Conservation (phyloP, 2,797 vertebrate genomes). For the Falco concolor region DNA sequence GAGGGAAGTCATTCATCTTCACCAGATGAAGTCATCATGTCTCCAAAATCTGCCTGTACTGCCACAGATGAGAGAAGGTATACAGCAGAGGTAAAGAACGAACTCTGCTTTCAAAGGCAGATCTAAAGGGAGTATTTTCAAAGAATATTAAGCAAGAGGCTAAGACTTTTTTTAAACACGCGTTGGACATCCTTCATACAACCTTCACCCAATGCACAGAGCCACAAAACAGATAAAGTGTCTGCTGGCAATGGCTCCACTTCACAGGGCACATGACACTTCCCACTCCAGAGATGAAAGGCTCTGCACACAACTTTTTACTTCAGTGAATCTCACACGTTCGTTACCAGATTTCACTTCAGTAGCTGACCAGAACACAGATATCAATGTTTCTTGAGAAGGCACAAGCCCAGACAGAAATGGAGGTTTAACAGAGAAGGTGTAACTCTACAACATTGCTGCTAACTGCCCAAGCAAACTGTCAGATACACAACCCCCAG, state of each 20-base stretch:
- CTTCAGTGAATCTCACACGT: background rate
- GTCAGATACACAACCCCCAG: fast-evolving
- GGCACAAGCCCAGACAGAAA: background rate
- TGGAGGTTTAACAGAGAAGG: background rate
- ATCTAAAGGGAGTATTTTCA: background rate
- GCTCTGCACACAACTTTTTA: background rate
- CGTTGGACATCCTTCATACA: background rate
- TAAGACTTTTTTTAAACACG: background rate
- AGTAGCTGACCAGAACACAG: background rate
- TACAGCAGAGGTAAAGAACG: background rate
- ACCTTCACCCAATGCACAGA: background rate
- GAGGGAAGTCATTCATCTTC: conserved; percentile 2
- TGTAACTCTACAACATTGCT: background rate
- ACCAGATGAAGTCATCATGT: conserved; percentile 9
- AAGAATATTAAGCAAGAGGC: background rate
- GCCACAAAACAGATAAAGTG: background rate
- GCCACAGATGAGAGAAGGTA: background rate
- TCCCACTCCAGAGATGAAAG: background rate
- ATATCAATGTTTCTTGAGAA: background rate
- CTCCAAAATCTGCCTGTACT: background rate
- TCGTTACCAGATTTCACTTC: background rate
- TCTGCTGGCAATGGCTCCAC: background rate
- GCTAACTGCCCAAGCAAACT: background rate
- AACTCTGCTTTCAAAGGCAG: background rate
- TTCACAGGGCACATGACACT: background rate